A percentile compares a stretch with the other conserved stretches of the same genome.
Evolutionary conservation across 2,797 vertebrate genomes (phyloP).

Genomic region (Eleutherodactylus coqui): DNA sequence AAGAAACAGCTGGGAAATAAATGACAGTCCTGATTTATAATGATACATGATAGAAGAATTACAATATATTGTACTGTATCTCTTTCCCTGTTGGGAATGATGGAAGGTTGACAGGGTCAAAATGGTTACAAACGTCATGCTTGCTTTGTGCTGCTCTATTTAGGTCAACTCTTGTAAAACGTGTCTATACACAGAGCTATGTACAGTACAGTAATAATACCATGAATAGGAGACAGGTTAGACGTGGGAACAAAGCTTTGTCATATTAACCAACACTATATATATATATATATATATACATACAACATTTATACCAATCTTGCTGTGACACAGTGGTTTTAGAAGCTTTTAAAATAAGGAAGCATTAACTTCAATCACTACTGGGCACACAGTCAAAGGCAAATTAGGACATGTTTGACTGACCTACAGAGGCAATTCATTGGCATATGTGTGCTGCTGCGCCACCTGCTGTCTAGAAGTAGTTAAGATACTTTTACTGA

Average conservation of each 20-base stretch:
- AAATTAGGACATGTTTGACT: constrained; percentile 18
- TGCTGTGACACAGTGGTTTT: background rate
- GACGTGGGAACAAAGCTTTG: too few species aligned
- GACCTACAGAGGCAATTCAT: constrained; percentile 18
- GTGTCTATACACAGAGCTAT: background rate
- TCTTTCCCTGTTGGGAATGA: background rate
- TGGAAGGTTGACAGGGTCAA: background rate
- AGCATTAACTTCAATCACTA: background rate
- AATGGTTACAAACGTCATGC: background rate
- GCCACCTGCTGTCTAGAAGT: constrained; percentile 3
- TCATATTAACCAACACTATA: too few species aligned
- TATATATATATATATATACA: background rate
- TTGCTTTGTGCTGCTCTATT: background rate
- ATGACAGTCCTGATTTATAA: background rate
- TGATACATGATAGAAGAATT: background rate
- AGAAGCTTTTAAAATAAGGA: background rate
- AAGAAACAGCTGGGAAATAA: background rate
- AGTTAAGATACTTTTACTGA: background rate
- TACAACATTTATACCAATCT: background rate
- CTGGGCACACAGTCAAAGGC: background rate
- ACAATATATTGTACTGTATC: background rate
- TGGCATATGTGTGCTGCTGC: background rate
- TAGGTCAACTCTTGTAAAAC: background rate
- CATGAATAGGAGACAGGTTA: background rate
- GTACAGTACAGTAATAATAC: background rate